phyloP scores from a whole-genome alignment of 2,888 invertebrate genomes.

The Rotaria macrura region DNA sequence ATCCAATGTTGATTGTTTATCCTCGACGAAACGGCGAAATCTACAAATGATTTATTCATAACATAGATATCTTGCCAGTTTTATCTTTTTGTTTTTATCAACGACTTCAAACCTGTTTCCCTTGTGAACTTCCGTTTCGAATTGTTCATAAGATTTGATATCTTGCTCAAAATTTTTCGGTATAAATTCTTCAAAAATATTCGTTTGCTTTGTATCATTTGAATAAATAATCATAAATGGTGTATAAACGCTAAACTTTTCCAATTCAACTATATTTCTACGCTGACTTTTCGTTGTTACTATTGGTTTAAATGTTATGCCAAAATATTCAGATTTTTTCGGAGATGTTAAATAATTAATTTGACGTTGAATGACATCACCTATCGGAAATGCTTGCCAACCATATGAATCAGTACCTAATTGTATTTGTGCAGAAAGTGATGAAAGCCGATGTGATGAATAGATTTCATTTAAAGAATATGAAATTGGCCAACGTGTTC shows the following conservation, averaged over 20 bases:
- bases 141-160: neutral
- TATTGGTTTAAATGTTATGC: neutral
- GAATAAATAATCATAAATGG: conserved; percentile 26
- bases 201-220: neutral
- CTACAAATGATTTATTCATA: neutral
- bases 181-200: neutral
- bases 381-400: conserved; percentile 7
- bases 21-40: neutral
- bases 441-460: neutral
- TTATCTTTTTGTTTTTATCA: too few relatives aligned
- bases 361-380: neutral
- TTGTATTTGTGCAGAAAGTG: neutral
- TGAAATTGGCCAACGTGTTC: neutral
- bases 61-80: too few relatives aligned
- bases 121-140: neutral
- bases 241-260: conserved; percentile 18
- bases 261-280: neutral
- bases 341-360: neutral
- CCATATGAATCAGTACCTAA: neutral
- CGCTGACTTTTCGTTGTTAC: neutral
- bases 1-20: neutral
- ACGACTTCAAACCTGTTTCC: neutral
- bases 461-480: neutral
- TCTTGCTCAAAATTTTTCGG: neutral
- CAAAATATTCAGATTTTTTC: neutral